Evolutionary conservation across 2,113 vertebrate species (phyloP).

Genomic region (Mormyrus lacerda): DNA sequence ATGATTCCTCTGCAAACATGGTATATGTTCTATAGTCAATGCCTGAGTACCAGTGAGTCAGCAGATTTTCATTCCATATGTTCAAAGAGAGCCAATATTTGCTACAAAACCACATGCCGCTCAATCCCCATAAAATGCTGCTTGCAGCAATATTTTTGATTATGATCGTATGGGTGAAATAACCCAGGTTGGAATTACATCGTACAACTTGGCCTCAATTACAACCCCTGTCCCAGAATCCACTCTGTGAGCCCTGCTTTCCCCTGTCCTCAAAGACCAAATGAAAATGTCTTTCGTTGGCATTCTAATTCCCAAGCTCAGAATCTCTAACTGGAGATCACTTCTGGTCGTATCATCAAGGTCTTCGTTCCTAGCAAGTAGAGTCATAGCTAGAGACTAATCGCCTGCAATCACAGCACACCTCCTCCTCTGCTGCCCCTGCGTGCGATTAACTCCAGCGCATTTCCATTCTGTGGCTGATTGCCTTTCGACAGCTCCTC

Average conservation of each 20-base stretch:
- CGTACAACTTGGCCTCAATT: not conserved
- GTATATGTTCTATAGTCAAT: not conserved
- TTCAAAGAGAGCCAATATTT: not conserved
- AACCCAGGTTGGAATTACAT: not conserved
- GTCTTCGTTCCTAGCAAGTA: not conserved
- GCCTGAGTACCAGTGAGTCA: not conserved
- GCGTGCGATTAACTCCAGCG: not conserved
- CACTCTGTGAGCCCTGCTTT: not conserved
- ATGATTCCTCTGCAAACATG: not conserved
- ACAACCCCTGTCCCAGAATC: not conserved
- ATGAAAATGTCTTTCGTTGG: not conserved
- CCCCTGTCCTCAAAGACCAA: not conserved
- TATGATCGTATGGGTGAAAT: not conserved
- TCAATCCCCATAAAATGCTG: not conserved
- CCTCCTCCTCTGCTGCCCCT: not conserved
- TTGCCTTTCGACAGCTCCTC: not conserved
- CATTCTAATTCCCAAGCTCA: not conserved
- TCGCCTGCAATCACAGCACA: not conserved
- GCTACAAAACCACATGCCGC: not conserved
- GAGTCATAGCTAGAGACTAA: constrained; percentile 8
- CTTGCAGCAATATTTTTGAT: not conserved
- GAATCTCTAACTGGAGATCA: not conserved
- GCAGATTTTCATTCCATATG: not conserved
- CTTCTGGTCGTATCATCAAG: not conserved
- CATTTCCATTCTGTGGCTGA: not conserved